Evolutionary conservation across 2,113 vertebrate genomes (phyloP).

Genomic region (Chionomys nivalis): DNA sequence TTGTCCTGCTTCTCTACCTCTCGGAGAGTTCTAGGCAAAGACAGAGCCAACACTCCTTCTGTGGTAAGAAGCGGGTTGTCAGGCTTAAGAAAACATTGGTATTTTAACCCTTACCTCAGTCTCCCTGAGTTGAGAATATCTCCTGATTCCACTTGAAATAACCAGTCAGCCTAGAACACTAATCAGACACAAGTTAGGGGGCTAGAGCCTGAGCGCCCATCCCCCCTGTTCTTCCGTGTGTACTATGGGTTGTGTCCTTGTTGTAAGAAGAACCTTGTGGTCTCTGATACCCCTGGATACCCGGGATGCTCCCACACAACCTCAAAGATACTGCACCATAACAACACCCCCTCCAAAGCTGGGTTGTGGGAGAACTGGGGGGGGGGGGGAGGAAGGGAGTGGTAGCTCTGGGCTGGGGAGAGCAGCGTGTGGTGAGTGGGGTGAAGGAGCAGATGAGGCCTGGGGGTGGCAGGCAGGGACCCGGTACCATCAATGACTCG

Average conservation of each 20-base stretch:
- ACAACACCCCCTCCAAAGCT: background rate
- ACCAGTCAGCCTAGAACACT: slow-evolving; percentile 47
- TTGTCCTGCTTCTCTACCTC: background rate
- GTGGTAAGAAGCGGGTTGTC: background rate
- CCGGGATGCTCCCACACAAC: slow-evolving; percentile 50
- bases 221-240: fast-evolving
- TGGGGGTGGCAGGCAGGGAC: slow-evolving; percentile 73
- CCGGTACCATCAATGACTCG: slow-evolving; percentile 76
- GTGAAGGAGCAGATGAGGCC: slow-evolving; percentile 57
- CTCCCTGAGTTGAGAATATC: slow-evolving; percentile 55
- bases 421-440: background rate
- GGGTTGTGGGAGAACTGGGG: background rate
- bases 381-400: background rate
- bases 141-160: background rate
- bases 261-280: background rate
- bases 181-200: background rate
- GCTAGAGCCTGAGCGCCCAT: background rate
- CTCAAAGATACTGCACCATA: background rate
- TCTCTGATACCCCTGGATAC: background rate
- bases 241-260: background rate
- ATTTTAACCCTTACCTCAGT: slow-evolving; percentile 43
- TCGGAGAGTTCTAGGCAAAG: background rate
- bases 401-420: background rate
- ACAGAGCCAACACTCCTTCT: background rate
- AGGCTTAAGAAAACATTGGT: background rate